These are phyloP conservation scores for Salvelinus fontinalis DNA, from an alignment of 2,113 vertebrate species.

Conservation along the genomic window DNA sequence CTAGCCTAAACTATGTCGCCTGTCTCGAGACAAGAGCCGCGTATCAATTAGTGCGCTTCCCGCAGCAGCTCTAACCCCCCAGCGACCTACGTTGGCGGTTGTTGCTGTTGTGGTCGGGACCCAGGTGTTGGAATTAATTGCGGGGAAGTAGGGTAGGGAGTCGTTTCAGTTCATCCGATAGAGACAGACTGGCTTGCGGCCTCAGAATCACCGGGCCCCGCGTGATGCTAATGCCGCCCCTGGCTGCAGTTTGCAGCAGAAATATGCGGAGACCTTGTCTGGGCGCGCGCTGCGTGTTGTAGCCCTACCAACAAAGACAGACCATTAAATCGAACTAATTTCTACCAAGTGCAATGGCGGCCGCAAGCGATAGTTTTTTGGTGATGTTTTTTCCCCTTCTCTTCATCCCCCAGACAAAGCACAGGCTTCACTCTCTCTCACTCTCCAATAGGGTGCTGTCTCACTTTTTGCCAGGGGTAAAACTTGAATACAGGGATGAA, in stretches of 20 bases:
- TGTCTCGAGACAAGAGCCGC: constrained; percentile 25
- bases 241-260: constrained; percentile 56
- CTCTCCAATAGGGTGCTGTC: no score
- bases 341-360: constrained; percentile 23
- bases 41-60: constrained; percentile 50
- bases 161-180: constrained; percentile 56
- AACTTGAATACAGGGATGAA: no score
- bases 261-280: constrained; percentile 22
- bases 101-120: constrained; percentile 45
- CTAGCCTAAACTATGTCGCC: neutral
- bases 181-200: constrained; percentile 55
- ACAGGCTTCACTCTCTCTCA: no score
- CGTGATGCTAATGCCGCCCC: constrained; percentile 68
- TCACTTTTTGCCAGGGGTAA: no score
- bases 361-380: constrained; percentile 29
- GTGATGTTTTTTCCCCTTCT: constrained; percentile 26
- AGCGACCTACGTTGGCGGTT: constrained; percentile 54
- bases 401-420: neutral
- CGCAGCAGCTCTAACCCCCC: constrained; percentile 44
- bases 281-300: constrained; percentile 24
- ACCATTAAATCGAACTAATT: constrained; percentile 54
- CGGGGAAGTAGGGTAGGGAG: constrained; percentile 41
- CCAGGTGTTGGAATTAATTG: constrained; percentile 43
- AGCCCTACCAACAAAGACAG: constrained; percentile 58
- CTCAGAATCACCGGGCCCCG: constrained; percentile 70